Percentiles rank a stretch among this genome's conserved stretches.
Conservation (phyloP, 2,888 invertebrate species). For the Sphaerophoria rueppellii region DNA sequence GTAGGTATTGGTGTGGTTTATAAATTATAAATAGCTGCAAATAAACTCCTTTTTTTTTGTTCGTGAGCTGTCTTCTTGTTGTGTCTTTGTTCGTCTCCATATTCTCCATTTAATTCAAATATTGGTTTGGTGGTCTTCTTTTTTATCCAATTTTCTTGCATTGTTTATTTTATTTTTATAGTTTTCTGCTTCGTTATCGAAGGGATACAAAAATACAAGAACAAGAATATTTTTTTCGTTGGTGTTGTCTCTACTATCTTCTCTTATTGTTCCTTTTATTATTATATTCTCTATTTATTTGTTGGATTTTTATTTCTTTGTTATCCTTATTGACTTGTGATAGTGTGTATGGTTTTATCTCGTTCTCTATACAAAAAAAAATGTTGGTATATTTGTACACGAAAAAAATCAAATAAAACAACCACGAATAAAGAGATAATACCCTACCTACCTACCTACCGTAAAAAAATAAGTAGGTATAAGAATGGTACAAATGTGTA, state of each 20-base stretch:
- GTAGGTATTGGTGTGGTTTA: slow-evolving; percentile 42
- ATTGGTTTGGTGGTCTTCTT: slow-evolving; percentile 48
- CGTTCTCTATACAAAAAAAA: slow-evolving; percentile 36
- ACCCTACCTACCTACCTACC: slow-evolving; percentile 4
- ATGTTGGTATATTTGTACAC: slow-evolving; percentile 22
- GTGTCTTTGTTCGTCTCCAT: not conserved
- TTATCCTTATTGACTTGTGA: slow-evolving; percentile 68
- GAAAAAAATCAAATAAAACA: slow-evolving; percentile 20
- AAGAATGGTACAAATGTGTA: slow-evolving; percentile 48
- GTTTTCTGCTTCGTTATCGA: slow-evolving; percentile 61
- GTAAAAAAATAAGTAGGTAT: slow-evolving; percentile 20
- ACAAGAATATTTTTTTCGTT: slow-evolving; percentile 23
- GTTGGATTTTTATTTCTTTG: slow-evolving; percentile 31
- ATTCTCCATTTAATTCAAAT: slow-evolving; percentile 27
- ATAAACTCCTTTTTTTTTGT: slow-evolving; percentile 55
- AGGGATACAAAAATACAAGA: slow-evolving; percentile 48
- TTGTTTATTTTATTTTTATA: slow-evolving; percentile 69
- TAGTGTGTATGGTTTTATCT: slow-evolving; percentile 51
- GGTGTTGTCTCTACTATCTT: slow-evolving; percentile 35
- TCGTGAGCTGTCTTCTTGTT: slow-evolving; percentile 9
- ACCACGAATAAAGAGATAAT: slow-evolving; percentile 12
- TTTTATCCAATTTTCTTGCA: slow-evolving; percentile 48
- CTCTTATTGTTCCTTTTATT: slow-evolving; percentile 58
- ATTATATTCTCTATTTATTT: slow-evolving; percentile 26
- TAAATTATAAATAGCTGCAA: slow-evolving; percentile 72